Evolutionary conservation across 30 jellyfish, hydroid and myxozoan genomes (phyloP).

Genomic region (Aurelia aurita): DNA sequence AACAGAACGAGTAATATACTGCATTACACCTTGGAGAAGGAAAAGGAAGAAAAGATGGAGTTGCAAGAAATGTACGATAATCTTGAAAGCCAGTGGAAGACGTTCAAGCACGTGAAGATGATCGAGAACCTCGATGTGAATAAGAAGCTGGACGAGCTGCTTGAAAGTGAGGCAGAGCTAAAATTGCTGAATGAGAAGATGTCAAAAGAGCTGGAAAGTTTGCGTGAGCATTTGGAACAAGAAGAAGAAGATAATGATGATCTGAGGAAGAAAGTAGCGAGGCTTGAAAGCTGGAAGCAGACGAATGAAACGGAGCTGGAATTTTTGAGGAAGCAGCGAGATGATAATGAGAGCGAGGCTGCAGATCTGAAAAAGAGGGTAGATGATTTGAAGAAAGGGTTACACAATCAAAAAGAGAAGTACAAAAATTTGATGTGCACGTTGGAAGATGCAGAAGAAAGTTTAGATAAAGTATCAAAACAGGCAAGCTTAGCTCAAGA

Average conservation of each 20-base stretch:
- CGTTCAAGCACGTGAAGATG: constrained; percentile 74
- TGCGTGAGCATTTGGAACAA: constrained; percentile 80
- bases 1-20: constrained; percentile 78
- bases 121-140: constrained; percentile 69
- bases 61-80: constrained; percentile 85
- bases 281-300: constrained; percentile 69
- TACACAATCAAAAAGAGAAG: constrained; percentile 51
- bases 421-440: constrained; percentile 73
- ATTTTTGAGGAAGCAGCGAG: constrained; percentile 60
- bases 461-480: constrained; percentile 66
- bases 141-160: constrained; percentile 63
- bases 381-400: constrained; percentile 69
- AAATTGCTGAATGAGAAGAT: constrained; percentile 43
- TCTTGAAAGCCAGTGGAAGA: constrained; percentile 64
- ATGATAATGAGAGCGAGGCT: constrained; percentile 60
- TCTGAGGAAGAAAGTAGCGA: constrained; percentile 48
- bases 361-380: constrained; percentile 62
- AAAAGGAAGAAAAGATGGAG: constrained; percentile 91
- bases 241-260: constrained; percentile 89
- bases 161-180: constrained; percentile 58
- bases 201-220: constrained; percentile 54
- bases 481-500: constrained; percentile 64
- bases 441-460: constrained; percentile 85
- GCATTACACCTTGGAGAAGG: constrained; percentile 94
- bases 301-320: constrained; percentile 69